Conservation (phyloP, 2,888 invertebrate species). For the Rotaria sp. region DNA sequence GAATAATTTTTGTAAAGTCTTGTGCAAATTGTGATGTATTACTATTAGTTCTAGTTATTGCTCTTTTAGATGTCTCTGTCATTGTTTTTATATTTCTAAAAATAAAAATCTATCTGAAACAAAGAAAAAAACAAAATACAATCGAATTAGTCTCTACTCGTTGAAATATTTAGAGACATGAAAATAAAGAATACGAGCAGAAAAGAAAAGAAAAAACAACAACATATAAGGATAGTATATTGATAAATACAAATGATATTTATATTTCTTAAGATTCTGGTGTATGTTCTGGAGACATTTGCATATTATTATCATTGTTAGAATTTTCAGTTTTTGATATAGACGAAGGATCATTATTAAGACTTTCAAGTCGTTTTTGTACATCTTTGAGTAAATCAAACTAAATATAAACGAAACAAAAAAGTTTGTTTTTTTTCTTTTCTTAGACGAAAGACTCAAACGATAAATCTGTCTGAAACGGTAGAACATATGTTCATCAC, state of each 20-base stretch:
- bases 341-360: not conserved
- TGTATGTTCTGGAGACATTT: not conserved
- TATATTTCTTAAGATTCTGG: not conserved
- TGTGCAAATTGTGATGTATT: not conserved
- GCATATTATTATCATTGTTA: not conserved
- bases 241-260: not conserved
- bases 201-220: not conserved
- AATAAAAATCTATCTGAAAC: not conserved
- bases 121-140: not conserved
- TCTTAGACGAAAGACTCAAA: too few relatives aligned
- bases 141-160: not conserved
- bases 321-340: not conserved
- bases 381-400: constrained; percentile 6
- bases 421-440: too few relatives aligned
- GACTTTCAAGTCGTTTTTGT: constrained; percentile 9
- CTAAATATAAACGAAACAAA: not conserved
- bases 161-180: not conserved
- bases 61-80: not conserved
- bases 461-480: too few relatives aligned
- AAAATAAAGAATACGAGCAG: not conserved
- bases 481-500: too few relatives aligned
- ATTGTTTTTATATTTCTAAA: not conserved
- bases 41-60: not conserved
- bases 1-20: not conserved
- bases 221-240: not conserved